These are phyloP conservation scores for Malurus melanocephalus DNA, from an alignment of 2,113 vertebrate species.

Conservation along the genomic window DNA sequence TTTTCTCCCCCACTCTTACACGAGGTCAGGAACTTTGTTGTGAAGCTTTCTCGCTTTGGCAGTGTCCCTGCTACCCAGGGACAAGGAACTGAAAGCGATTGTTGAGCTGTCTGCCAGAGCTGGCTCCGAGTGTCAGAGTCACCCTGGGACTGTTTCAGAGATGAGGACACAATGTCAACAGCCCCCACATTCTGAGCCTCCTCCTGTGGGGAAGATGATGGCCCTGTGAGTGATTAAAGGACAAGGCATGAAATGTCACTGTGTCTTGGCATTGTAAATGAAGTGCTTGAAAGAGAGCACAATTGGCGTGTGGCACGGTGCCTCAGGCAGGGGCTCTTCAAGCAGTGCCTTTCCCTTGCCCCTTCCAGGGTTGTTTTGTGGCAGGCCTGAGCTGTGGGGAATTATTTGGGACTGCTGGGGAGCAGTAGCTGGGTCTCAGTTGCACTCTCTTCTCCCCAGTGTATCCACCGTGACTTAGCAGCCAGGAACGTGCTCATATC, in stretches of 20 bases:
- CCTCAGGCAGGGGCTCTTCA: not conserved
- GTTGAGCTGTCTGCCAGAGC: not conserved
- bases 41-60: not conserved
- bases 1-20: not conserved
- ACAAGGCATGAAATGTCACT: not conserved
- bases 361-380: fast-evolving
- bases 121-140: not conserved
- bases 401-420: not conserved
- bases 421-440: not conserved
- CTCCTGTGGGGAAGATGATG: not conserved
- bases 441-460: slow-evolving; percentile 69
- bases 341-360: not conserved
- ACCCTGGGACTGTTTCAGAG: not conserved
- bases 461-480: slow-evolving; percentile 94
- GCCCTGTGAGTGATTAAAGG: not conserved
- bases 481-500: slow-evolving; percentile 93
- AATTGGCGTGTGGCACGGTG: fast-evolving
- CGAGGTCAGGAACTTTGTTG: not conserved
- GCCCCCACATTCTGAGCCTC: not conserved
- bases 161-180: not conserved
- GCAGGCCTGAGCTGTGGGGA: not conserved
- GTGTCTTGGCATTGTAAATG: not conserved
- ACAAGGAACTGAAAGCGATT: slow-evolving; percentile 45
- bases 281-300: not conserved
- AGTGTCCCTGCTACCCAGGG: not conserved